phyloP scores from a whole-genome alignment of 2,888 invertebrate species.

The Netelia virgata region DNA sequence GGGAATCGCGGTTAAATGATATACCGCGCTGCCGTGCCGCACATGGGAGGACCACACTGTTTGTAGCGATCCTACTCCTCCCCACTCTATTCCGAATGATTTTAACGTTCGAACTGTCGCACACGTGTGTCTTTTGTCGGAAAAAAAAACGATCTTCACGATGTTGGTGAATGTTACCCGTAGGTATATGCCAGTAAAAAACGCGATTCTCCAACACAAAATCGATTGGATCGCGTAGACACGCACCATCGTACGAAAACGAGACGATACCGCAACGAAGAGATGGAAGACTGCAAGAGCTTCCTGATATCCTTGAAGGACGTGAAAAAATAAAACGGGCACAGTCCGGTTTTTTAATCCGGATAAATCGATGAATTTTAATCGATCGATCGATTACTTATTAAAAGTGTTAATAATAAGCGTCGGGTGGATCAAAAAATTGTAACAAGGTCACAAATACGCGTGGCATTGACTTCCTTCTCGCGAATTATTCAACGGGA shows the following conservation, averaged over 20 bases:
- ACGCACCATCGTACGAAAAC: neutral
- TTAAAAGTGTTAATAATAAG: neutral
- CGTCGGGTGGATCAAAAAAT: neutral
- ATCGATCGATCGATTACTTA: neutral
- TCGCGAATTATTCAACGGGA: slow-evolving; percentile 24
- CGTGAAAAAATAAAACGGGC: neutral
- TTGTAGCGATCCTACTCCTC: slow-evolving; percentile 72
- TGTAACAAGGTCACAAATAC: slow-evolving; percentile 4
- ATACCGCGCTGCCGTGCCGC: slow-evolving; percentile 72
- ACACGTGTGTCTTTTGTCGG: slow-evolving; percentile 25
- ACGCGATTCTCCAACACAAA: slow-evolving; percentile 11
- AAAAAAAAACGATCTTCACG: slow-evolving; percentile 6
- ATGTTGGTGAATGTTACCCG: slow-evolving; percentile 18
- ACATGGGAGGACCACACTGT: slow-evolving; percentile 24
- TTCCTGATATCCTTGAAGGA: neutral
- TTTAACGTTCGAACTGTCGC: slow-evolving; percentile 75
- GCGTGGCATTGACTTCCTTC: slow-evolving; percentile 58
- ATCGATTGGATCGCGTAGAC: slow-evolving; percentile 19
- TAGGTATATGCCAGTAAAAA: neutral
- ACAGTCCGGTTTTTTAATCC: neutral
- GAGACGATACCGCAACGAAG: neutral
- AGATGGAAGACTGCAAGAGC: neutral
- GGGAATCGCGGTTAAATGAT: slow-evolving; percentile 77
- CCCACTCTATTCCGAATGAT: slow-evolving; percentile 71
- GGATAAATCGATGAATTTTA: neutral